Evolutionary conservation across 2,888 invertebrate genomes (phyloP).

Genomic region (Lasioglossum figueresi): DNA sequence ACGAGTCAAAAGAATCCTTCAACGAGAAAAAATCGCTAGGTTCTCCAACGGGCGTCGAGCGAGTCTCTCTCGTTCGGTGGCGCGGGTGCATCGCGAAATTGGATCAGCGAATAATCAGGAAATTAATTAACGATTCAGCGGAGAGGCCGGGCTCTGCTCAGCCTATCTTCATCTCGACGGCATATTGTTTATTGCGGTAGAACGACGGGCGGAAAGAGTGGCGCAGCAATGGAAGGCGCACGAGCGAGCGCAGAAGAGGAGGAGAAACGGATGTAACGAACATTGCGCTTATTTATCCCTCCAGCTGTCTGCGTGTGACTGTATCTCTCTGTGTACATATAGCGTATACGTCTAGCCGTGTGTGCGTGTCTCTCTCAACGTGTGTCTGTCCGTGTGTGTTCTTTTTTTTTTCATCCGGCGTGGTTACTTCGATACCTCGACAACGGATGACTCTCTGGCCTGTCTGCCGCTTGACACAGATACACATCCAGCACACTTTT

Average conservation of each 20-base stretch:
- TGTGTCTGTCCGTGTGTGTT: not conserved
- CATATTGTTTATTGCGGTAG: conserved; percentile 43
- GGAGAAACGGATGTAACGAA: conserved; percentile 42
- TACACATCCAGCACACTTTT: conserved; percentile 80
- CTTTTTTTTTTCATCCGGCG: conserved; percentile 60
- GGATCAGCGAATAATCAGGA: conserved; percentile 61
- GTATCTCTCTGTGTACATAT: not conserved
- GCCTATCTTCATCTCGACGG: conserved; percentile 42
- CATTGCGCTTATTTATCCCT: conserved; percentile 60
- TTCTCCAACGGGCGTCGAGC: not conserved
- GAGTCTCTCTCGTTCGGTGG: not conserved
- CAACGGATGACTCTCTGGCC: conserved; percentile 64
- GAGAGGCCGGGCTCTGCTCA: not conserved
- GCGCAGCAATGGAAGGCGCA: conserved; percentile 18
- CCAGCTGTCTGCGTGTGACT: not conserved
- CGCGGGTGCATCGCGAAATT: conserved; percentile 40
- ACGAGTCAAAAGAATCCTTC: conserved; percentile 35
- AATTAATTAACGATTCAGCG: conserved; percentile 58
- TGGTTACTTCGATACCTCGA: conserved; percentile 65
- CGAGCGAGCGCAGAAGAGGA: not conserved
- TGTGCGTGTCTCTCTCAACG: not conserved
- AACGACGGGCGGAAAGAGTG: conserved; percentile 11
- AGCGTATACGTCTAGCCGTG: not conserved
- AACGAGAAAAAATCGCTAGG: conserved; percentile 3
- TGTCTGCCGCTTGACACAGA: conserved; percentile 78